A percentile compares a stretch with the other conserved stretches of the same genome.
Conservation (phyloP, 2,113 vertebrate genomes). For the Oncorhynchus masou region DNA sequence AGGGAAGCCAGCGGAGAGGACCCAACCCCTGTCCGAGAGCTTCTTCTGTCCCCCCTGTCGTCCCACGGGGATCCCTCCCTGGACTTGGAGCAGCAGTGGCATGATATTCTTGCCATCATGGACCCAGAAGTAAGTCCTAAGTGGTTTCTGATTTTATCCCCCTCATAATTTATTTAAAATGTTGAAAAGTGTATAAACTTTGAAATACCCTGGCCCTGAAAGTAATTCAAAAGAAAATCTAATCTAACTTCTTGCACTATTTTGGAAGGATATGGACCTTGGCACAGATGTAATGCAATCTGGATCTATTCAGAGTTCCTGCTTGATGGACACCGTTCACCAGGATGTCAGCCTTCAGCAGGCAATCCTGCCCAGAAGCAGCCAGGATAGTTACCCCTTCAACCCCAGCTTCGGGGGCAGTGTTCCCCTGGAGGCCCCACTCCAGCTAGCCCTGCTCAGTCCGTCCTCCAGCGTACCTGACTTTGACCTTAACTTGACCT, state of each 20-base stretch:
- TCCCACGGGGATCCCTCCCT: slow-evolving; percentile 71
- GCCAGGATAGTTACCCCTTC: slow-evolving; percentile 71
- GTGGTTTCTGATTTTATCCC: too few relatives aligned
- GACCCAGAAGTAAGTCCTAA: slow-evolving; percentile 81
- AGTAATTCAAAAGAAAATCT: background rate
- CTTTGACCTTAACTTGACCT: background rate
- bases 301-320: background rate
- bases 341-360: slow-evolving; percentile 81
- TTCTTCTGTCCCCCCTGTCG: slow-evolving; percentile 74
- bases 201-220: background rate
- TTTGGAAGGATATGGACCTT: slow-evolving; percentile 76
- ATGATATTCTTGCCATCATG: slow-evolving; percentile 92
- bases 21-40: slow-evolving; percentile 37
- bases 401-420: slow-evolving; percentile 55
- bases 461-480: slow-evolving; percentile 73
- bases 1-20: slow-evolving; percentile 58
- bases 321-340: slow-evolving; percentile 44
- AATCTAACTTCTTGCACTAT: background rate
- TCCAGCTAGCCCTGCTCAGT: slow-evolving; percentile 69
- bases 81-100: slow-evolving; percentile 92
- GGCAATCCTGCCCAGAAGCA: slow-evolving; percentile 73
- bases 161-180: background rate
- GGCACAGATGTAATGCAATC: slow-evolving; percentile 22
- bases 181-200: background rate
- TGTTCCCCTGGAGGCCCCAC: slow-evolving; percentile 60